phyloP scores from a whole-genome alignment of 1,140 invertebrate species.

The Lanistes nyassanus region DNA sequence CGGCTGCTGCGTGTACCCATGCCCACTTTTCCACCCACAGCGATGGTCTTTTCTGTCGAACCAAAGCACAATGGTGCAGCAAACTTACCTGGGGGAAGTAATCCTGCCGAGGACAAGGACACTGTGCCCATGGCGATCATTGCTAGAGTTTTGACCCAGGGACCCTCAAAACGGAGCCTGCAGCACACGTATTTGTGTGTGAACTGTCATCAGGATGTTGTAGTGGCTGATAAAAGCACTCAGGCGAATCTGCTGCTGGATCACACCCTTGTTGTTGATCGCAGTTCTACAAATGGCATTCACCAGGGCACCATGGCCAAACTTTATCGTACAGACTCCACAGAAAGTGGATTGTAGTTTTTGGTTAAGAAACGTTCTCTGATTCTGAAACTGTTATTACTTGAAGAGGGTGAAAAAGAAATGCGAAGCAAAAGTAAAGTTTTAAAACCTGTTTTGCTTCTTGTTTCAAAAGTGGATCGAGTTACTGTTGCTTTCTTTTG shows the following conservation, averaged over 20 bases:
- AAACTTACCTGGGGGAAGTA: constrained; percentile 15
- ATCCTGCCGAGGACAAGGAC: constrained; percentile 67
- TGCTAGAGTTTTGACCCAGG: constrained; percentile 91
- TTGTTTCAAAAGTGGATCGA: too few relatives aligned
- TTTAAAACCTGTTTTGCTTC: too few relatives aligned
- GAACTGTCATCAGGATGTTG: constrained; percentile 52
- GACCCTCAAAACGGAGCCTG: constrained; percentile 45
- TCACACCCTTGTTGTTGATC: constrained; percentile 22
- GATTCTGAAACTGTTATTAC: too few relatives aligned
- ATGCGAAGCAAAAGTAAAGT: too few relatives aligned
- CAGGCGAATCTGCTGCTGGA: constrained; percentile 45
- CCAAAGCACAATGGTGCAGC: constrained; percentile 56
- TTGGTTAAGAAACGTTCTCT: too few relatives aligned
- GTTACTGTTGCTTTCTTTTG: too few relatives aligned
- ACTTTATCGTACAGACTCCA: constrained; percentile 15
- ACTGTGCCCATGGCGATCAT: constrained; percentile 91
- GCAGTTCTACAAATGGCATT: constrained; percentile 6
- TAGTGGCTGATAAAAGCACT: constrained; percentile 53
- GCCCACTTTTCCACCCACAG: constrained; percentile 86
- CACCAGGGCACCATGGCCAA: constrained; percentile 14
- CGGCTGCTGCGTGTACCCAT: constrained; percentile 84
- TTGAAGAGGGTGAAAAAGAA: too few relatives aligned
- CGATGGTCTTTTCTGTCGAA: constrained; percentile 87
- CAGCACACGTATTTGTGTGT: constrained; percentile 58
- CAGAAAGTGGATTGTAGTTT: not conserved